phyloP scores from a whole-genome alignment of 2,888 invertebrate species.

The Ormia ochracea region DNA sequence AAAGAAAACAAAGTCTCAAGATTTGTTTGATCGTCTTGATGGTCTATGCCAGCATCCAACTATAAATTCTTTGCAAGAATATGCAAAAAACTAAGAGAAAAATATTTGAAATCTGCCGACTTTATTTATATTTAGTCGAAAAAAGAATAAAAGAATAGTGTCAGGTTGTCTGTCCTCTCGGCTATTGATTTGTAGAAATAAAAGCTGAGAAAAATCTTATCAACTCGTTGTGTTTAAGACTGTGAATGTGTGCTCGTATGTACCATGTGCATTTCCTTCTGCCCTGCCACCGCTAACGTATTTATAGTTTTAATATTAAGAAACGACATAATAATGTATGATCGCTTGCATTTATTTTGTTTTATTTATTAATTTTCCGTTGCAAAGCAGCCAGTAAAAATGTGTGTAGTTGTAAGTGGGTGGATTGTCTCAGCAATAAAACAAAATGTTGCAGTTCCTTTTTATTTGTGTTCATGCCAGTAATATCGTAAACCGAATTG shows the following conservation, averaged over 20 bases:
- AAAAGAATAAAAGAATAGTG: background rate
- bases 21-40: constrained; percentile 33
- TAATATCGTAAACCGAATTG: constrained; percentile 32
- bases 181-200: constrained; percentile 40
- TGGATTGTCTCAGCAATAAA: constrained; percentile 53
- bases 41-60: constrained; percentile 1
- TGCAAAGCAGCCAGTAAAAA: constrained; percentile 17
- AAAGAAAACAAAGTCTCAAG: constrained; percentile 12
- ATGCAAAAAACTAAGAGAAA: constrained; percentile 23
- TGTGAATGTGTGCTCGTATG: background rate
- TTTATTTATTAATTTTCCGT: constrained; percentile 39
- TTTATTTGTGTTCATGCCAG: constrained; percentile 39
- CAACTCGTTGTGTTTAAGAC: constrained; percentile 6
- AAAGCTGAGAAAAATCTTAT: constrained; percentile 34
- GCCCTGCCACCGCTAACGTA: constrained; percentile 27
- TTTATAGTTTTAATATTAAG: constrained; percentile 56
- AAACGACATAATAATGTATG: constrained; percentile 62
- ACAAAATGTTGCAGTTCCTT: constrained; percentile 49
- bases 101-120: constrained; percentile 31
- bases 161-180: background rate
- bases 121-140: constrained; percentile 1
- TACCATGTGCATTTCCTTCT: background rate
- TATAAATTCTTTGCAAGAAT: constrained; percentile 28
- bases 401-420: constrained; percentile 33
- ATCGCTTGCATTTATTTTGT: constrained; percentile 20